Percentiles rank a stretch among this genome's conserved stretches.
Conservation (phyloP, 2,888 invertebrate genomes). For the Cyaniris semiargus region DNA sequence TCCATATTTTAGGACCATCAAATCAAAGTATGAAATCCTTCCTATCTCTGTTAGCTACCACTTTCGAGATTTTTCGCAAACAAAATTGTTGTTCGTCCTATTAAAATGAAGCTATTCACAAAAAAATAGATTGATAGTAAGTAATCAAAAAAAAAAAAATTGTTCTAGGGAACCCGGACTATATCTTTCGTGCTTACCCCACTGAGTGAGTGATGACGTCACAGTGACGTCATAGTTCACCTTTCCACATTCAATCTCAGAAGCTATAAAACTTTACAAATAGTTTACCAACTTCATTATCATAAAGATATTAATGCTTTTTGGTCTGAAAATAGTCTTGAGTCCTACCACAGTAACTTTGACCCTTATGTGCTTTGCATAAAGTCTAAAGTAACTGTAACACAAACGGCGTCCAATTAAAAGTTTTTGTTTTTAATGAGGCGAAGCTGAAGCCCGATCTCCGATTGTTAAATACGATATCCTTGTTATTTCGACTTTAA, state of each 20-base stretch:
- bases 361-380: neutral
- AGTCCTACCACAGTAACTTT: neutral
- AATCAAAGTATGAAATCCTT: no score
- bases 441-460: neutral
- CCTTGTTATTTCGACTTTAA: slow-evolving; percentile 13
- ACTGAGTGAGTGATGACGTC: neutral
- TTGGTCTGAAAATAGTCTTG: neutral
- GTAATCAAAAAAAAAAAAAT: no score
- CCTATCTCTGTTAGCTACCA: no score
- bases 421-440: slow-evolving; percentile 27
- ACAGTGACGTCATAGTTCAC: neutral
- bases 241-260: neutral
- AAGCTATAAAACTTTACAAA: slow-evolving; percentile 7
- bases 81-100: no score
- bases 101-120: no score
- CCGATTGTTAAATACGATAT: slow-evolving; percentile 18
- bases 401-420: slow-evolving; percentile 15
- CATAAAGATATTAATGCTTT: slow-evolving; percentile 8
- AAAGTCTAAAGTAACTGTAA: neutral
- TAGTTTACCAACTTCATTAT: slow-evolving; percentile 23
- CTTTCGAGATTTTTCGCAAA: no score
- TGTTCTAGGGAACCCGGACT: no score
- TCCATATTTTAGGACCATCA: no score
- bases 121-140: no score
- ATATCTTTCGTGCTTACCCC: neutral